Conservation (phyloP, 2,797 vertebrate genomes). For the Eurystomus glaucurus region DNA sequence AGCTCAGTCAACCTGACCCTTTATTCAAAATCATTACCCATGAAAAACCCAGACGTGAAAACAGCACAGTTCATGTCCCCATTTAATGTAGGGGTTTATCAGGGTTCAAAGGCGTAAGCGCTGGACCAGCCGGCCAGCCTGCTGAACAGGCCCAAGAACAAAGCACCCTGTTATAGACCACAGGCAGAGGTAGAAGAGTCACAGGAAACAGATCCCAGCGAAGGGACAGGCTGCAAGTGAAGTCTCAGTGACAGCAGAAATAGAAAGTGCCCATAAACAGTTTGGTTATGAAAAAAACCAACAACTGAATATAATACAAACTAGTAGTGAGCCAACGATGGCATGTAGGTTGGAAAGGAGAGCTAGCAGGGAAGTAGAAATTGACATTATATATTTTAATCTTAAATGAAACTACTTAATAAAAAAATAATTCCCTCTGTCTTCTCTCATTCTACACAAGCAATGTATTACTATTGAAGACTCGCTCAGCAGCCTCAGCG, state of each 20-base stretch:
- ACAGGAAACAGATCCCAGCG: not conserved
- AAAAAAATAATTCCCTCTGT: not conserved
- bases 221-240: not conserved
- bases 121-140: rapidly evolving
- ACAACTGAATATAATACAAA: not conserved
- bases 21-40: not conserved
- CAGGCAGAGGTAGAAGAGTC: not conserved
- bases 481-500: not conserved
- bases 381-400: not conserved
- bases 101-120: not conserved
- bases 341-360: not conserved
- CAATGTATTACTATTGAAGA: not conserved
- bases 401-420: not conserved
- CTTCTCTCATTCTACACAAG: not conserved
- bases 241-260: not conserved
- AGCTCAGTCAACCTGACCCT: not conserved
- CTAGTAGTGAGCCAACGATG: not conserved
- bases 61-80: not conserved
- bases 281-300: not conserved
- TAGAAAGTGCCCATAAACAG: not conserved
- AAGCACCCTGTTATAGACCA: not conserved
- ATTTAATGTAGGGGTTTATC: not conserved
- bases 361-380: not conserved
- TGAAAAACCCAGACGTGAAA: not conserved
- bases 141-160: not conserved